Conservation (phyloP, 2,888 invertebrate species). For the Barypeithes pellucidus region DNA sequence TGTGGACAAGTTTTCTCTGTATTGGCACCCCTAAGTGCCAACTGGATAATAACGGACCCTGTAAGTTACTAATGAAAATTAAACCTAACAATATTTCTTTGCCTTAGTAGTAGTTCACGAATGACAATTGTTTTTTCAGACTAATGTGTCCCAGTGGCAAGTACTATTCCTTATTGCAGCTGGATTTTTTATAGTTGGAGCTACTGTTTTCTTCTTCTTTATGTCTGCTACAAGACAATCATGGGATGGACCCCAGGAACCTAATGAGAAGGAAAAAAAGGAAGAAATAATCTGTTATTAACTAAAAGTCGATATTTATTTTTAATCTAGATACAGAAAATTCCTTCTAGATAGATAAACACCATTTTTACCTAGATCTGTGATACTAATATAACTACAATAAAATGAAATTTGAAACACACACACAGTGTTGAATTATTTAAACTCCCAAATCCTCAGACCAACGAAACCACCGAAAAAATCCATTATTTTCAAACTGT, state of each 20-base stretch:
- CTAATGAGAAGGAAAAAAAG: conserved; percentile 5
- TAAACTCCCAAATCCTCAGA: no score
- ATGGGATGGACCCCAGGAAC: conserved; percentile 43
- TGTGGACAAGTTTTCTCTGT: conserved; percentile 84
- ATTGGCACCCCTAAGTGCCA: conserved; percentile 83
- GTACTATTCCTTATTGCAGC: conserved; percentile 37
- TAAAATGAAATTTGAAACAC: no score
- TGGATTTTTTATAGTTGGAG: conserved; percentile 32
- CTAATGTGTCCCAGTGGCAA: conserved; percentile 33
- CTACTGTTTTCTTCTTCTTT: conserved; percentile 48
- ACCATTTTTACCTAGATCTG: no score
- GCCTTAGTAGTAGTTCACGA: no score
- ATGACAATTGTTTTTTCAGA: no score
- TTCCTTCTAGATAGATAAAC: no score
- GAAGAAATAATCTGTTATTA: conserved; percentile 22
- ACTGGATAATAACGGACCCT: conserved; percentile 79
- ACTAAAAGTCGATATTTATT: no score
- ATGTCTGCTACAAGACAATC: conserved; percentile 43
- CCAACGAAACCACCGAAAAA: no score
- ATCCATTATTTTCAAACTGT: no score
- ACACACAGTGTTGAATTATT: no score
- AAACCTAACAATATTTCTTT: conserved; percentile 13
- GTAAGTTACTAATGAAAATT: conserved; percentile 62
- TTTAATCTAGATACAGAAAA: no score
- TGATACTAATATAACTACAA: no score